Evolutionary conservation across 2,888 invertebrate genomes (phyloP), one percentile per base, ranked within the genome.

Genomic region (Ethmia dodecea): DNA sequence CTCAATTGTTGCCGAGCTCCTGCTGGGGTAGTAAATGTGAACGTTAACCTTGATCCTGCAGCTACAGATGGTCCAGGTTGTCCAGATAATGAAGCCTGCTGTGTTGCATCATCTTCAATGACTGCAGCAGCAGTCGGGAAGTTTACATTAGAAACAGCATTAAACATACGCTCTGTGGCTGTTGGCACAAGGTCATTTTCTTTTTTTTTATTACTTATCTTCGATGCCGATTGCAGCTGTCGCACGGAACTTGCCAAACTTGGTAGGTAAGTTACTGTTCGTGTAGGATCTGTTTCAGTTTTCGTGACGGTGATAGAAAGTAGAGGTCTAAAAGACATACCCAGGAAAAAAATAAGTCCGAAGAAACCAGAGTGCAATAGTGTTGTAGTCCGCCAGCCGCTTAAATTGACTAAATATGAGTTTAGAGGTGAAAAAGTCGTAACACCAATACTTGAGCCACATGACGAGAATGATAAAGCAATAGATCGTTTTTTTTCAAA

Each of bases 241-340:
- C 65, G 25, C 14, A 33, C 52, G 35, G 56, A 57, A 27, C 61
- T 49, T 18, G 72, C 59, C 40, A 81, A 42, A 45, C 60, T 84
- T 31, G 84, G 84, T 45, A 86, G 65, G 52, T 74, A 84, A 5
- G 80, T 75, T 4, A 83, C 73, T 11, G 81, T 81, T 22, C 70
- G 67, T 14, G 73, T 76, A 16, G 70, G 61, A 31, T 78, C 77
- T 28, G 69, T 68, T 31, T 63, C 59, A 12, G 66, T 58, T 43
- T 66, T 66, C 9, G 59, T 50, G 8, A 86, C 72, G 12, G 75
- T 70, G 36, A 86, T 42, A 22, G 79, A 72, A 13, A 81, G 45
- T 25, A 84, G 51, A 1, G 84, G 84, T 32, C 70, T 61, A 55
- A 45, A 86, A 3, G 74, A 49, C 79, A 86, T 78, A 13, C 67